phyloP scores from a whole-genome alignment of 2,113 vertebrate genomes.

The Phylloscopus trochilus region DNA sequence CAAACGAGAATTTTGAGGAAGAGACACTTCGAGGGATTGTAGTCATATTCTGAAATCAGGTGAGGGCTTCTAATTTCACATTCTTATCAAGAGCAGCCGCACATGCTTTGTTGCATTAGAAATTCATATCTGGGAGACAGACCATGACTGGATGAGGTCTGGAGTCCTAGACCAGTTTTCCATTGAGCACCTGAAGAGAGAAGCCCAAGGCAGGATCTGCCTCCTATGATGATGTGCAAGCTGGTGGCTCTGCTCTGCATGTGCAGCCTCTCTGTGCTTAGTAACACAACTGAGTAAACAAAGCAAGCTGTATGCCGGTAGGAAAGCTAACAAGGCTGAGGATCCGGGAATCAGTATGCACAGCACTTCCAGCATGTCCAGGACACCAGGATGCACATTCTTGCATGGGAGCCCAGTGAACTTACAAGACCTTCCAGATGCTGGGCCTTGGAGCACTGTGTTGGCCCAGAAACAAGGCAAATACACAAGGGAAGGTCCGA shows the following conservation, averaged over 20 bases:
- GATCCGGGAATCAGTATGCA: background rate
- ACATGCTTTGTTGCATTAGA: background rate
- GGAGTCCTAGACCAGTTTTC: background rate
- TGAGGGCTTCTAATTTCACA: background rate
- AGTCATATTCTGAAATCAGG: background rate
- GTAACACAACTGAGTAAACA: constrained; percentile 1
- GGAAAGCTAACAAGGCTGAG: background rate
- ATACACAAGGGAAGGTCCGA: background rate
- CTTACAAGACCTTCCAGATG: constrained; percentile 37
- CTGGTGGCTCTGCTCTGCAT: background rate
- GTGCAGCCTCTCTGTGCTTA: background rate
- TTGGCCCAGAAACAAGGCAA: constrained; percentile 13
- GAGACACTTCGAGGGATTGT: background rate
- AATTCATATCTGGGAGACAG: fast-evolving
- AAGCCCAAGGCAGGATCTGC: background rate
- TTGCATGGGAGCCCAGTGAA: constrained; percentile 38
- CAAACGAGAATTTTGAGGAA: background rate
- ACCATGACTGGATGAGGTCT: background rate
- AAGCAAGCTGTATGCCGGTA: background rate
- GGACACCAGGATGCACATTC: constrained; percentile 5
- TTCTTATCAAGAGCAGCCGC: background rate
- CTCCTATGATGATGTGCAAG: background rate
- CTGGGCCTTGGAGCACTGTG: background rate
- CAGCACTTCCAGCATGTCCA: background rate
- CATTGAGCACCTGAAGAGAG: background rate